Conservation (phyloP, 2,113 vertebrate genomes). For the Prinia subflava region DNA sequence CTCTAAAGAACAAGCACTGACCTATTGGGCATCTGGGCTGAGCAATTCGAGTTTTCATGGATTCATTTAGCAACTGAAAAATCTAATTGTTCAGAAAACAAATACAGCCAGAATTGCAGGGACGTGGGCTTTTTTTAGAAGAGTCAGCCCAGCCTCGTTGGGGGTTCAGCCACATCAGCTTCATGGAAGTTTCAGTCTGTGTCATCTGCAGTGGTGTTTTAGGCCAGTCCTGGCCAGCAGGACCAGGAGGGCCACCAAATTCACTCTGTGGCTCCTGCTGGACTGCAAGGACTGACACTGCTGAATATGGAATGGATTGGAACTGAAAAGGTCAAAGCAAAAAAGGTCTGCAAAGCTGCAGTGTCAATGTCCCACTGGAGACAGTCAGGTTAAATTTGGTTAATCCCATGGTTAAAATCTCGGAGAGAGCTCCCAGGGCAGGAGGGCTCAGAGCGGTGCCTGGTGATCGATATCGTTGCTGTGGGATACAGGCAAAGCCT, state of each 20-base stretch:
- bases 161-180: neutral
- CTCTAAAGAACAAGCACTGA: slow-evolving; percentile 9
- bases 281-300: neutral
- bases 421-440: neutral
- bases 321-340: neutral
- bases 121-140: neutral
- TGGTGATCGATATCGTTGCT: neutral
- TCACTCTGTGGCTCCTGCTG: neutral
- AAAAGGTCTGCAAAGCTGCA: neutral
- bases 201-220: neutral
- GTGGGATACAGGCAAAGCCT: neutral
- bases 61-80: neutral
- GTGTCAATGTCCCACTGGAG: neutral
- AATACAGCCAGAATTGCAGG: neutral
- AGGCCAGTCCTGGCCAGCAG: neutral
- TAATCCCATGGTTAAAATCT: neutral
- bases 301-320: neutral
- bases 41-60: neutral
- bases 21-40: slow-evolving; percentile 1
- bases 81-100: slow-evolving; percentile 31
- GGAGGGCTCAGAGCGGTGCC: neutral
- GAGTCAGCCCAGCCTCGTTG: neutral
- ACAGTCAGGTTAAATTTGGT: neutral
- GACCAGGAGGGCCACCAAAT: neutral
- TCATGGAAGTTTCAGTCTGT: neutral